These are phyloP conservation scores for Epinotia demarniana DNA, from an alignment of 2,888 invertebrate genomes.

Conservation along the genomic window DNA sequence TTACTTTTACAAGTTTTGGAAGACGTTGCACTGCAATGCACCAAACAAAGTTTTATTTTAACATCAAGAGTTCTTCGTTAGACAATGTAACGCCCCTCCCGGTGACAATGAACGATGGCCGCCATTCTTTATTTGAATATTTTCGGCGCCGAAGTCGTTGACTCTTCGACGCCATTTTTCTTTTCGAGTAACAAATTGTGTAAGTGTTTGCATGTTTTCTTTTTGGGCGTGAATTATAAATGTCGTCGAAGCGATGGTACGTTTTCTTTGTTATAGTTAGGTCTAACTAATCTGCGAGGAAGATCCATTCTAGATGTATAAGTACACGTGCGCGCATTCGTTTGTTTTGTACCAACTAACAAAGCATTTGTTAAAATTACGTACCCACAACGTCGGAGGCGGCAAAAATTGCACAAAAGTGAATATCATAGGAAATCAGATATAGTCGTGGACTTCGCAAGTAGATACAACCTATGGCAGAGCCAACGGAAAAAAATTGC, in stretches of 20 bases:
- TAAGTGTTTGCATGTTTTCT: slow-evolving; percentile 40
- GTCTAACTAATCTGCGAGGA: background rate
- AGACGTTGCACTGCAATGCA: background rate
- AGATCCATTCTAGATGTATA: background rate
- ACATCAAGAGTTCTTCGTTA: slow-evolving; percentile 2
- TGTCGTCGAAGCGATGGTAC: background rate
- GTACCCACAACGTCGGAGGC: background rate
- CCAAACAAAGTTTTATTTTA: slow-evolving; percentile 11
- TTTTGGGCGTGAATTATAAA: slow-evolving; percentile 36
- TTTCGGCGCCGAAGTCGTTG: slow-evolving; percentile 43
- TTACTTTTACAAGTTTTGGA: background rate
- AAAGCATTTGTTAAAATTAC: background rate
- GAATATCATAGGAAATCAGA: background rate
- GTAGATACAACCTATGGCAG: background rate
- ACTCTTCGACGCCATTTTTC: slow-evolving; percentile 43
- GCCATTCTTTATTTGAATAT: slow-evolving; percentile 43
- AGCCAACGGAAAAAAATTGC: background rate
- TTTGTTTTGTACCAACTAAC: background rate
- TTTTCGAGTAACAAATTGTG: slow-evolving; percentile 43
- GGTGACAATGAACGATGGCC: slow-evolving; percentile 45
- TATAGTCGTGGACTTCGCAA: background rate
- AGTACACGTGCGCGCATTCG: background rate
- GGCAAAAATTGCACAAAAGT: background rate
- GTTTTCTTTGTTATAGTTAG: background rate
- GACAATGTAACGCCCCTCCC: slow-evolving; percentile 25